These are phyloP conservation scores for Diglossa cyanea DNA, from an alignment of 2,797 vertebrate genomes.

Conservation along the genomic window DNA sequence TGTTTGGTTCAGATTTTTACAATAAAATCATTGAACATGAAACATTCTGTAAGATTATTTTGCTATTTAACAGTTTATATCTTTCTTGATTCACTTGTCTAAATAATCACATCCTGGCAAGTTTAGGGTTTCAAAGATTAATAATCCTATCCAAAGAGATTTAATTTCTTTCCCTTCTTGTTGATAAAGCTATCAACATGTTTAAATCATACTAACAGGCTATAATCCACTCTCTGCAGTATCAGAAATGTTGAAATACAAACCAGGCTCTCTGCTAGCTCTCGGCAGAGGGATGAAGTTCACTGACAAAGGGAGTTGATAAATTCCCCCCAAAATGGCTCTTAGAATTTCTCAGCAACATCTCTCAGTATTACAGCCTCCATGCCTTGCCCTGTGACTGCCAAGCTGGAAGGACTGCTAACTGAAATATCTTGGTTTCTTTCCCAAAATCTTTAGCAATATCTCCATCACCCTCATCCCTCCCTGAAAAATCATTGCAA, in stretches of 20 bases:
- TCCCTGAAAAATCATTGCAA: neutral
- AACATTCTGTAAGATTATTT: neutral
- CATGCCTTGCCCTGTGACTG: neutral
- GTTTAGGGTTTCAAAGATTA: neutral
- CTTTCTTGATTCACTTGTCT: neutral
- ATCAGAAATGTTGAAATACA: neutral
- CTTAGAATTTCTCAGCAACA: neutral
- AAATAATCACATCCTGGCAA: neutral
- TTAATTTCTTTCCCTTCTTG: neutral
- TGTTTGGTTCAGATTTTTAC: neutral
- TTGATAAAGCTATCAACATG: neutral
- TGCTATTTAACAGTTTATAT: neutral
- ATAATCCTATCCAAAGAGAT: neutral
- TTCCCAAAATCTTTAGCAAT: neutral
- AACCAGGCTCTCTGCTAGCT: neutral
- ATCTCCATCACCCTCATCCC: neutral
- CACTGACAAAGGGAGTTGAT: neutral
- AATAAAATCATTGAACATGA: neutral
- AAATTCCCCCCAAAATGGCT: neutral
- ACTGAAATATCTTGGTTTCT: neutral
- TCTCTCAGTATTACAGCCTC: neutral
- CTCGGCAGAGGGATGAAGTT: neutral
- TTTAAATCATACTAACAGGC: neutral
- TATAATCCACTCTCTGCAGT: neutral
- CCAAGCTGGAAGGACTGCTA: neutral